These are phyloP conservation scores for Helarctos malayanus DNA, from an alignment of 2,797 vertebrate genomes.

Conservation along the genomic window DNA sequence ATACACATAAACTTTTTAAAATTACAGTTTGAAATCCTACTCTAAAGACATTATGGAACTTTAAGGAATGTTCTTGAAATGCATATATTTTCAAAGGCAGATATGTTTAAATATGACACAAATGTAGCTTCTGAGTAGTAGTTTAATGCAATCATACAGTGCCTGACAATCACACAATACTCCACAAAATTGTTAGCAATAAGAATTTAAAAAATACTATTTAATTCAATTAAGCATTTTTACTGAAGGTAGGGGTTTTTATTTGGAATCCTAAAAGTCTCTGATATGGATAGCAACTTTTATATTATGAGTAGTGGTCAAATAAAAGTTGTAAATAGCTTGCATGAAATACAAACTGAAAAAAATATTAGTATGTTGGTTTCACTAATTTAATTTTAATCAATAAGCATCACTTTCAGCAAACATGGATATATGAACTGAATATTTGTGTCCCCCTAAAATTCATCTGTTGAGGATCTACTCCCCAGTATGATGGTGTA, in stretches of 20 bases:
- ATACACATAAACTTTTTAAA: neutral
- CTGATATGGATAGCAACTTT: neutral
- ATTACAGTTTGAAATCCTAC: neutral
- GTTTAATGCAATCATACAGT: neutral
- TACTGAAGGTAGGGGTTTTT: neutral
- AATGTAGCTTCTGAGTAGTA: neutral
- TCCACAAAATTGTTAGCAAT: neutral
- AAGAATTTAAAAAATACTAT: constrained; percentile 29
- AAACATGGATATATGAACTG: neutral
- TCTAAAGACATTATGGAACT: neutral
- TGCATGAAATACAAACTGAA: neutral
- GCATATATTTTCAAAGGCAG: neutral
- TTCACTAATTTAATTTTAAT: neutral
- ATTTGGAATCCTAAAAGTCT: constrained; percentile 19
- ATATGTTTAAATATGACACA: constrained; percentile 41
- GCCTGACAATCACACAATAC: neutral
- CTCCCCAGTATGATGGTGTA: neutral
- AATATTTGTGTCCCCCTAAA: neutral
- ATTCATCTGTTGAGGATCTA: neutral
- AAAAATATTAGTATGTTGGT: neutral
- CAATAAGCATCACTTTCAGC: neutral
- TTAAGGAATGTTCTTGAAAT: neutral
- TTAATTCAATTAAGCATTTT: neutral
- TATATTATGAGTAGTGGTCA: neutral
- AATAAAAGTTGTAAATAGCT: neutral